These are phyloP conservation scores for Drosophila borealis DNA, from an alignment of 2,888 invertebrate genomes.

Conservation along the genomic window DNA sequence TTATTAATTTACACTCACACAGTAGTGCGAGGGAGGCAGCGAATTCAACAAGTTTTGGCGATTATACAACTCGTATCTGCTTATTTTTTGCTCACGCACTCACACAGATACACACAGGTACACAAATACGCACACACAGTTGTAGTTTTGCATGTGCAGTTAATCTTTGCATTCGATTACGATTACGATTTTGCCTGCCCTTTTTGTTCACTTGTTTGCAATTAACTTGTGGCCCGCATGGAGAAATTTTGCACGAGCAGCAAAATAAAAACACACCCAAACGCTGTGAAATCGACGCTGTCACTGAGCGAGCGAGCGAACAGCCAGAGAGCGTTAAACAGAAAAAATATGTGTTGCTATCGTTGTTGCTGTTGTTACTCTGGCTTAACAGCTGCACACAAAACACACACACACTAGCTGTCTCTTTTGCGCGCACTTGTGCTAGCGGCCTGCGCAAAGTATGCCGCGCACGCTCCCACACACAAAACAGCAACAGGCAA, in stretches of 20 bases:
- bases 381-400: conserved; percentile 44
- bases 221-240: conserved; percentile 53
- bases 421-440: conserved; percentile 18
- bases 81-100: conserved; percentile 36
- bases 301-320: conserved; percentile 60
- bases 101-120: conserved; percentile 40
- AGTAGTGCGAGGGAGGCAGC: conserved; percentile 47
- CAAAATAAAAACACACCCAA: conserved; percentile 78
- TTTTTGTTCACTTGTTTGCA: conserved; percentile 44
- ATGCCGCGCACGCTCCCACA: conserved; percentile 69
- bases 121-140: conserved; percentile 11
- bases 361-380: conserved; percentile 9
- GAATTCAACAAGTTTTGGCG: conserved; percentile 68
- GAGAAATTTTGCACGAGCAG: conserved; percentile 41
- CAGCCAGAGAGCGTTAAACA: conserved; percentile 37
- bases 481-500: conserved; percentile 35
- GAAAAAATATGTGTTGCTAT: conserved; percentile 36
- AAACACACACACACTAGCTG: conserved; percentile 7
- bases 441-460: conserved; percentile 38
- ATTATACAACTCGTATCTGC: conserved; percentile 70
- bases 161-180: conserved; percentile 24
- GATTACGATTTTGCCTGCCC: conserved; percentile 26
- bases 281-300: conserved; percentile 76
- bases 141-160: conserved; percentile 11
- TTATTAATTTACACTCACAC: conserved; percentile 58